phyloP scores from a whole-genome alignment of 2,797 vertebrate species.

The Anguilla anguilla region DNA sequence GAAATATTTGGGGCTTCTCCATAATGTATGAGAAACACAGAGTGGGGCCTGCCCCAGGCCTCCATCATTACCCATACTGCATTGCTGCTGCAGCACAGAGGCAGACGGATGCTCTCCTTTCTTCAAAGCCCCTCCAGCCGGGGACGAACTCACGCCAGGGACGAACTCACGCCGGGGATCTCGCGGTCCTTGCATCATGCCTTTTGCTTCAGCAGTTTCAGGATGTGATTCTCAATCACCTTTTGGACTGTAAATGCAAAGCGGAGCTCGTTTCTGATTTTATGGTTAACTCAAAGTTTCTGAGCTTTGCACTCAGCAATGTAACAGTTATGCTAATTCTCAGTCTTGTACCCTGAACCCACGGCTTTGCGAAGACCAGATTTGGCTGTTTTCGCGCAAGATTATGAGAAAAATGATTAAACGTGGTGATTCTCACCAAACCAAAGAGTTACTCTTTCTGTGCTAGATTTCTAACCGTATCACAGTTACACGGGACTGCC shows the following conservation, averaged over 20 bases:
- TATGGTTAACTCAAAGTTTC: not conserved
- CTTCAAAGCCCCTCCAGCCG: not conserved
- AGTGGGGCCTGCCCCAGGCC: not conserved
- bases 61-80: not conserved
- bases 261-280: conserved; percentile 11
- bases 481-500: not conserved
- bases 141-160: not conserved
- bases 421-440: not conserved
- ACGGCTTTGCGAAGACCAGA: not conserved
- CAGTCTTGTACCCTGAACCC: not conserved
- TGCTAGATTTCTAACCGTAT: not conserved
- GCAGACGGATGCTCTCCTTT: not conserved
- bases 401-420: not conserved
- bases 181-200: conserved; percentile 26
- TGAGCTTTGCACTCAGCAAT: not conserved
- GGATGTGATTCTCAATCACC: conserved; percentile 90
- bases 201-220: conserved; percentile 80
- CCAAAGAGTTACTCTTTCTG: not conserved
- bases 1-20: conserved; percentile 5
- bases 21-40: not conserved
- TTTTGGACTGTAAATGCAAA: conserved; percentile 82
- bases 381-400: not conserved
- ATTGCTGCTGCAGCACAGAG: conserved; percentile 17
- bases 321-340: not conserved
- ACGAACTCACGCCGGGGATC: not conserved